Base-by-base conservation (phyloP, 2,113 vertebrate genomes). In the Labrus mixtus region DNA sequence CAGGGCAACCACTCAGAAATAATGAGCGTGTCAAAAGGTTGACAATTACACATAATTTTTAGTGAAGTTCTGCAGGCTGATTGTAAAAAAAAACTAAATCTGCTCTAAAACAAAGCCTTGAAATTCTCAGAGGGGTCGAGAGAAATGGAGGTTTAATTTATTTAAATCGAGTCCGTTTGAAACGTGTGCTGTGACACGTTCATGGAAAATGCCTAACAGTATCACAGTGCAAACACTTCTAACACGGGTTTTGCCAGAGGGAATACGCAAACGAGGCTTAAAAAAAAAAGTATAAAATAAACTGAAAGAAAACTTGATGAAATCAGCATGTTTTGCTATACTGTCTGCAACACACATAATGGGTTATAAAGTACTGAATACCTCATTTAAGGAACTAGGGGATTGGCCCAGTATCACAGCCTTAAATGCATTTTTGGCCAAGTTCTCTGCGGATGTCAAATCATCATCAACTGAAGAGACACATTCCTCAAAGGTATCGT, bases 191-290 rank as follows among this genome's bases (percentile, higher is more conserved):
- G 12, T 56, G 13, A 25, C 25, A 25, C 25, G 25, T 33, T 33
- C 4, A 33, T 33, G 29, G 39, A 56, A 64, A 73, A 41, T 23
- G 19, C 23, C 16, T 48, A 12, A 43, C 46, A 33, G 16, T 62
- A 69, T 69, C 70, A 39, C 51, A 60, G 45, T 68, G 67, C 62
- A 59, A 68, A 73, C 76, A 62, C 17, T 62, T 39, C 69, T 36
- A 63, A 63, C 20, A 37, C 17, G 10, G 36, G 72, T 43, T 48
- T 61, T 61, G 4, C 79, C 62, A 19, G 36, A 9, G 37, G 43
- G 7, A 64, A 48, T 12, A 12, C 36, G 12, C 2, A 3, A 13
- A 22, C 41, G 16, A 29, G 33, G 29, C 46, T n/a, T 41, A 36
- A 16, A 61, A 36, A 57, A 62, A 54, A 53, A 37, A 39, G 41